Conservation (phyloP, 2,888 invertebrate species). For the Lacanobia oleracea region DNA sequence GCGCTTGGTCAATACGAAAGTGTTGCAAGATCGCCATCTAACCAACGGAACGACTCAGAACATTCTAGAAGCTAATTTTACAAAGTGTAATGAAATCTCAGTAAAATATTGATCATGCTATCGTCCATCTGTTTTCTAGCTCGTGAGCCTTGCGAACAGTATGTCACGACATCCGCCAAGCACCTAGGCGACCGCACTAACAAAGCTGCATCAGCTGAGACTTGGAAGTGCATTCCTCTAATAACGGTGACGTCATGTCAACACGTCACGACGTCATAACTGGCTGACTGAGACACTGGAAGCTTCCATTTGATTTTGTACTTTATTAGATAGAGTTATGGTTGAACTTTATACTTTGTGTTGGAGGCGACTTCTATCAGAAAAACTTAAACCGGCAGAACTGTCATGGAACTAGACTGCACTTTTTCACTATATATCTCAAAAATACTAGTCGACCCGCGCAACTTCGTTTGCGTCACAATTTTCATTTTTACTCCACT, state of each 20-base stretch:
- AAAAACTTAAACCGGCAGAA: background rate
- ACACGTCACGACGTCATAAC: conserved; percentile 19
- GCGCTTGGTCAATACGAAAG: too few species aligned
- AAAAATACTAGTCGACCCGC: too few species aligned
- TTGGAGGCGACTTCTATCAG: too few species aligned
- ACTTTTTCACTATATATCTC: too few species aligned
- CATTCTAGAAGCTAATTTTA: too few species aligned
- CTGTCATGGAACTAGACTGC: background rate
- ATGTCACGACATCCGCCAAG: conserved; percentile 50
- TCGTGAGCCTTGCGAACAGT: conserved; percentile 12
- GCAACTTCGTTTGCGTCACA: too few species aligned
- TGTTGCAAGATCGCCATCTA: too few species aligned
- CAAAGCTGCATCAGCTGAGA: conserved; percentile 67
- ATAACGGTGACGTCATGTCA: conserved; percentile 63
- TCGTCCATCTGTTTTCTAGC: too few species aligned
- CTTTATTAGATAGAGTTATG: background rate
- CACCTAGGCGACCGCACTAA: conserved; percentile 49
- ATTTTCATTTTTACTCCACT: too few species aligned
- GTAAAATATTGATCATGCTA: background rate
- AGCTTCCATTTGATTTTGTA: conserved; percentile 2
- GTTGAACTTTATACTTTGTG: background rate
- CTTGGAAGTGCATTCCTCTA: conserved; percentile 67
- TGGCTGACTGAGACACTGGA: conserved; percentile 1
- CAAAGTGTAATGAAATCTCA: too few species aligned
- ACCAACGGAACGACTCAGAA: too few species aligned